Evolutionary conservation across 2,797 vertebrate genomes (phyloP).

Genomic region (Myoxocephalus aenaeus): DNA sequence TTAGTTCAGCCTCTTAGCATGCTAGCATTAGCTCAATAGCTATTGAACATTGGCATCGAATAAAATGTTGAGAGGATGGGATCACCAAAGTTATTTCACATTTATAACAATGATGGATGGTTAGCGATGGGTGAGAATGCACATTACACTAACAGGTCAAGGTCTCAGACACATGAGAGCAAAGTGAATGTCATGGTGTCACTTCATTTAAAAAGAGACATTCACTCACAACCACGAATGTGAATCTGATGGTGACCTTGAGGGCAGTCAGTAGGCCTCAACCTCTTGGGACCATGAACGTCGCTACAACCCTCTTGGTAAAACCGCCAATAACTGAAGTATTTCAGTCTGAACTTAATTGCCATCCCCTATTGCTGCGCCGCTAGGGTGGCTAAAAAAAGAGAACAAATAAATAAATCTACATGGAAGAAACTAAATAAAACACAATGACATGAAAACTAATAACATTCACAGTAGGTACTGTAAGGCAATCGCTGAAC

Average conservation of each 20-base stretch:
- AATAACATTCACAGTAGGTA: neutral
- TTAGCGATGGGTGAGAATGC: constrained; percentile 11
- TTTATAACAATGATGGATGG: constrained; percentile 57
- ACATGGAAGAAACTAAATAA: neutral
- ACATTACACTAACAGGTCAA: constrained; percentile 36
- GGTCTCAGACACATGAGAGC: neutral
- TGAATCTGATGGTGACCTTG: neutral
- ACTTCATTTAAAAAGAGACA: neutral
- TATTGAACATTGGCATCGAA: neutral
- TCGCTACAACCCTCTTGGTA: neutral
- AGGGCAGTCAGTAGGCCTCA: neutral
- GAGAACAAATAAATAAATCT: neutral
- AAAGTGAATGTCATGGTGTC: neutral
- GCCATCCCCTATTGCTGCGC: neutral
- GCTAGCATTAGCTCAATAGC: neutral
- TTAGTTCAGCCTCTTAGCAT: neutral
- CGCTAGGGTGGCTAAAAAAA: neutral
- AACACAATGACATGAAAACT: neutral
- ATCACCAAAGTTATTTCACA: neutral
- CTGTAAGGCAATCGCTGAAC: neutral
- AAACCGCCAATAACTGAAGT: neutral
- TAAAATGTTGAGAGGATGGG: too few species aligned
- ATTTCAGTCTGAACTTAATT: neutral
- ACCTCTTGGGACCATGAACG: neutral
- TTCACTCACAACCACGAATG: neutral